Base-by-base conservation (phyloP, 2,888 invertebrate genomes). In the Perizoma flavofasciatum region DNA sequence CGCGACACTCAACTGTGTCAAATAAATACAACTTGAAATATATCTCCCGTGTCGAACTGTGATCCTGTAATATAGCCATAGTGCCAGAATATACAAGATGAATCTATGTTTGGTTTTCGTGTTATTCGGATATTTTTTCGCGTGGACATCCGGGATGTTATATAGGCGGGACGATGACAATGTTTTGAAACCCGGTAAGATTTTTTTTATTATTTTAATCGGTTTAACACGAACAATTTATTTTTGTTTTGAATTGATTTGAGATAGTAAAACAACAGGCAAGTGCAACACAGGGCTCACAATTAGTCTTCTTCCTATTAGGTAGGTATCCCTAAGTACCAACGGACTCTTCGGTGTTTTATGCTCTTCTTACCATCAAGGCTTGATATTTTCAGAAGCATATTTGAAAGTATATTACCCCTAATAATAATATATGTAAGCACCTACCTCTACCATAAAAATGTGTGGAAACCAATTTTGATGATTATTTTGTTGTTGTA, bases 11-110 rank as follows among this genome's bases (percentile, higher is more conserved):
- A 81, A 85, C 80, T 82, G 78, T 85, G 87, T 88, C 88, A 84
- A 89, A 90, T 89, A 89, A 90, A 89, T 86, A 89, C 85, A 83
- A 78, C 79, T 81, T 86, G 83, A 89, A 85, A 89, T 89, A 90
- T 87, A 88, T 80, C 83, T 77, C 78, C 83, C 83, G 82, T 60
- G 72, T 71, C 71, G 51, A 48, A 55, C 80, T 83, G 85, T 83
- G 85, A 85, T 86, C 85, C 85, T 79, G 73, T 83, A 85, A 81
- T 81, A 79, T 79, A 22, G 22, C 1, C 1, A 22, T 22, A 22
- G 85, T 81, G 82, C 77, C 79, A 79, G 22, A 22, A 22, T 85
- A 84, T 81, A 77, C 79, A 86, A 84, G 81, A 91, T 90, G 91
- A 90, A 91, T 85, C 87, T 90, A 78, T 88, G 83, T 85, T 82